Conservation (phyloP, 2,888 invertebrate genomes). For the Diaperis boleti region DNA sequence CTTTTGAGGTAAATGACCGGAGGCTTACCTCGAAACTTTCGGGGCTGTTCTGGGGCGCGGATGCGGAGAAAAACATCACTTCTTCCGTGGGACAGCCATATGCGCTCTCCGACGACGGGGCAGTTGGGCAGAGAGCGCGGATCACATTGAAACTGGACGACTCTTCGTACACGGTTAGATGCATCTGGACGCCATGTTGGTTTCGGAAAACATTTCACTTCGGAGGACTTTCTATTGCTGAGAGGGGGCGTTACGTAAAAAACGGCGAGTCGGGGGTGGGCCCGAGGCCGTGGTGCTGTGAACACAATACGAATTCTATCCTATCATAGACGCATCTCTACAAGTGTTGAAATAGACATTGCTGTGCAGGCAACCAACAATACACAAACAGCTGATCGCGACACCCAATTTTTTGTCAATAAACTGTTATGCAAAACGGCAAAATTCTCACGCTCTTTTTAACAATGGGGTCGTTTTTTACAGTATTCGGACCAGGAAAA, state of each 20-base stretch:
- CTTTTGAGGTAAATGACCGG: conserved; percentile 22
- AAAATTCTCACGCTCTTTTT: conserved; percentile 9
- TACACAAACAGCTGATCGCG: background rate
- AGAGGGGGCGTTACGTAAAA: conserved; percentile 35
- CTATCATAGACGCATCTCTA: background rate
- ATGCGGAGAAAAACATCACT: conserved; percentile 56
- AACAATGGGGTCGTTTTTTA: background rate
- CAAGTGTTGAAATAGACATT: background rate
- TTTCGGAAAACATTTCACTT: conserved; percentile 38
- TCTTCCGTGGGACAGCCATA: conserved; percentile 49
- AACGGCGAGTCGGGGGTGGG: conserved; percentile 29
- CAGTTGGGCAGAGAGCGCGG: conserved; percentile 40
- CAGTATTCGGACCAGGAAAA: no score
- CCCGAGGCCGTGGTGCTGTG: conserved; percentile 1
- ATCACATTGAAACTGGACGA: conserved; percentile 23
- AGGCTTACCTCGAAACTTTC: conserved; percentile 13
- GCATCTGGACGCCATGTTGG: conserved; percentile 56
- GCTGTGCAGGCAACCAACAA: conserved; percentile 14
- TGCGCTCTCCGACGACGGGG: conserved; percentile 43
- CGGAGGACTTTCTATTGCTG: conserved; percentile 27
- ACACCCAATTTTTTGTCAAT: background rate
- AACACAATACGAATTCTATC: background rate
- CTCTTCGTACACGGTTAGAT: conserved; percentile 51
- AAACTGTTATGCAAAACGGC: conserved; percentile 9
- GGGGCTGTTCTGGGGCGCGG: conserved; percentile 22